Evolutionary conservation across 2,797 vertebrate species (phyloP), one percentile per base, ranked within the genome.

Genomic region (Allobates femoralis): DNA sequence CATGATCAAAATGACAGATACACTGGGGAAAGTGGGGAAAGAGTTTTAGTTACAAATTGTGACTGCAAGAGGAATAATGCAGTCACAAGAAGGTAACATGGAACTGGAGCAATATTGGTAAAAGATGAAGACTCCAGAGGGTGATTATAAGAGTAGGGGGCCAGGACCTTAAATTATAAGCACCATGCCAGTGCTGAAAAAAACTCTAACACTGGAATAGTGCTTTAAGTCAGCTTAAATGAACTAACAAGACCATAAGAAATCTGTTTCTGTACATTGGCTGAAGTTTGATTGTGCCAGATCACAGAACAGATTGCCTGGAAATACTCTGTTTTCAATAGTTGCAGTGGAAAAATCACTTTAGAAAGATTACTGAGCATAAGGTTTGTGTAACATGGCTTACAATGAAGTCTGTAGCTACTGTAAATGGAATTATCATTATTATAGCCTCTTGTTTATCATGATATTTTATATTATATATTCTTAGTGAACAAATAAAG

Each of bases 311-410:
- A 69, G 32, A 23, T 3, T 69, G 66, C 19, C 19, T 69, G 32
- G 19, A 69, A 69, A 69, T 69, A 32, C 66, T 67, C 18, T 6
- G 64, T 34, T 34, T 67, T 66, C 62, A 66, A 66, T 66, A 66
- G 28, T 66, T 66, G 30, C 30, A 28, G 15, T 28, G 26, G 14
- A 66, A 28, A 14, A 26, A 28, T 66, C 26, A 28, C 62, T 16
- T 62, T 66, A 15, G 62, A 28, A 30, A 30, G 28, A 30, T 16
- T 30, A 66, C n/a, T 32, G 62, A 66, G 28, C 10, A 28, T 30
- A 62, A 66, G 26, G 28, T 32, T 28, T 66, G 62, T 66, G 26
- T 66, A 4, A 18, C 15, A 66, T 32, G 62, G 62, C 28, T 32
- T 12, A 3, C 28, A 15, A 66, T 30, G 19, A 32, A 66, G 32